Evolutionary conservation across 2,888 invertebrate species (phyloP).

Genomic region (Acleris holmiana): DNA sequence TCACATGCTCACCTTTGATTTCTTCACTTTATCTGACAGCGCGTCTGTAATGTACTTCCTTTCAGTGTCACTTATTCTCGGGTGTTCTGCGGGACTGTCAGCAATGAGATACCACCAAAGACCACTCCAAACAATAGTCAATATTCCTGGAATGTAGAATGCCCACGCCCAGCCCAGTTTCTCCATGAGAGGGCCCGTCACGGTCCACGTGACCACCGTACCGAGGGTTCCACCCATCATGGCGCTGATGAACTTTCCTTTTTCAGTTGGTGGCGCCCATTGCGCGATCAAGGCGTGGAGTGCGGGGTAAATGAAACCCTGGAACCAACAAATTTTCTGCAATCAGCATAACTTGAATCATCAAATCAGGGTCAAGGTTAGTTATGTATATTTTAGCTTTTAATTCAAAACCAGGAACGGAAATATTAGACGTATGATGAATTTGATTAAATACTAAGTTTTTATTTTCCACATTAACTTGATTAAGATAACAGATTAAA

Average conservation of each 20-base stretch:
- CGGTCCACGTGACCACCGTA: conserved; percentile 88
- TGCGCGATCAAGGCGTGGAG: conserved; percentile 87
- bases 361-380: no score
- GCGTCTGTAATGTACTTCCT: conserved; percentile 86
- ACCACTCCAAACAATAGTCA: conserved; percentile 81
- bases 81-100: conserved; percentile 86
- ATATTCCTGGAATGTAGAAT: conserved; percentile 86
- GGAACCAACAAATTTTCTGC: conserved; percentile 41
- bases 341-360: no score
- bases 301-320: conserved; percentile 87
- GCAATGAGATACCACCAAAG: conserved; percentile 87
- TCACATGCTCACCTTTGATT: conserved; percentile 77
- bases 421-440: no score
- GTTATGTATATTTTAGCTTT: no score
- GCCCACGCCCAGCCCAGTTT: conserved; percentile 87
- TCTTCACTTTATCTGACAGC: conserved; percentile 82
- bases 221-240: conserved; percentile 90
- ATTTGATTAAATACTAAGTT: no score
- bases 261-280: conserved; percentile 91
- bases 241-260: conserved; percentile 88
- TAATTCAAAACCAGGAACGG: no score
- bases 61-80: conserved; percentile 85
- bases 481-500: no score
- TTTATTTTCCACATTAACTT: no score
- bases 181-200: conserved; percentile 86